These are phyloP conservation scores for Crypturellus undulatus DNA, from an alignment of 2,113 vertebrate genomes.

Conservation along the genomic window DNA sequence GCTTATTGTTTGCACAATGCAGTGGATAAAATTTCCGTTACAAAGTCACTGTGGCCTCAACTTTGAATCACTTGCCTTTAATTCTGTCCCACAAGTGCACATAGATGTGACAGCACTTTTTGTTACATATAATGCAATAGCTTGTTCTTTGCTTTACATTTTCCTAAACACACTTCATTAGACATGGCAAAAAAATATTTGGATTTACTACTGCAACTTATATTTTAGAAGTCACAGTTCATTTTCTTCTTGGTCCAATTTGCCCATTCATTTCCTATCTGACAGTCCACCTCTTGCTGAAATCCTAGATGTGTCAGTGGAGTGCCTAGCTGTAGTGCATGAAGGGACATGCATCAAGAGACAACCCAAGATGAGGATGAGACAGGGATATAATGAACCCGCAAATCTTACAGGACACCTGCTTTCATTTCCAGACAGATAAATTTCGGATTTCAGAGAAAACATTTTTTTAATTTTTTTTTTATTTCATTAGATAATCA, in stretches of 20 bases:
- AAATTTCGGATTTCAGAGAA: neutral
- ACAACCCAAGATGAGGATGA: neutral
- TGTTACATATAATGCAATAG: neutral
- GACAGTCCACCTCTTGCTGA: neutral
- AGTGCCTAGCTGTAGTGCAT: neutral
- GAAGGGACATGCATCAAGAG: neutral
- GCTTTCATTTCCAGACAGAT: neutral
- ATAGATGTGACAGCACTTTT: neutral
- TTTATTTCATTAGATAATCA: neutral
- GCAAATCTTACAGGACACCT: neutral
- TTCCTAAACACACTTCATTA: neutral
- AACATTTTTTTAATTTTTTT: neutral
- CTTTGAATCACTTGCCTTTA: neutral
- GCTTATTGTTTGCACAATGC: slow-evolving; percentile 1
- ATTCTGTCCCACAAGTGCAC: neutral
- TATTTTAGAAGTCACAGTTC: neutral
- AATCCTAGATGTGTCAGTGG: neutral
- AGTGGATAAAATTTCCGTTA: slow-evolving; percentile 15
- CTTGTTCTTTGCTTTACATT: neutral
- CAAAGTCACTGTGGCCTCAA: neutral
- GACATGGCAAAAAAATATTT: neutral
- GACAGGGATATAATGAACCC: neutral
- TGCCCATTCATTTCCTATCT: neutral
- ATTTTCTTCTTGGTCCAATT: neutral
- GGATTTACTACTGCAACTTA: neutral